Conservation (phyloP, 2,113 vertebrate species). For the Ariopsis seemanni region DNA sequence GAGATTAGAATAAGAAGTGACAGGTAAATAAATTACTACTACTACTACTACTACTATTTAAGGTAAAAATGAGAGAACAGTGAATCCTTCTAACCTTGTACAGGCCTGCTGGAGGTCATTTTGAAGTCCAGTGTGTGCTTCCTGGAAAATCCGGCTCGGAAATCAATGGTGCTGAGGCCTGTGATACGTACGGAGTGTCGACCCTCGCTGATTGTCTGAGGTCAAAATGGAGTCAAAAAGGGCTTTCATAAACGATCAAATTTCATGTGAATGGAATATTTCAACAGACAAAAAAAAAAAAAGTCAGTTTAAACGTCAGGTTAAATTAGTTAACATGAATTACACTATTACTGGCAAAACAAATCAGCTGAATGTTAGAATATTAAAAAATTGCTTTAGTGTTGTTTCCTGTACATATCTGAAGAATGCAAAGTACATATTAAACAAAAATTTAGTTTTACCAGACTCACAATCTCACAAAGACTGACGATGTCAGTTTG, state of each 20-base stretch:
- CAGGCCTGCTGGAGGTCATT: slow-evolving; percentile 86
- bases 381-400: background rate
- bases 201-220: slow-evolving; percentile 87
- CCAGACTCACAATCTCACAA: background rate
- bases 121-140: slow-evolving; percentile 88
- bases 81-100: slow-evolving; percentile 81
- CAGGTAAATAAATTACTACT: background rate
- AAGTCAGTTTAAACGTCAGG: background rate
- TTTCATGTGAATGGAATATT: background rate
- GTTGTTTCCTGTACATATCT: background rate
- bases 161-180: slow-evolving; percentile 96
- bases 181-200: slow-evolving; percentile 94
- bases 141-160: slow-evolving; percentile 90
- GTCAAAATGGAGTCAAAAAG: slow-evolving; percentile 22
- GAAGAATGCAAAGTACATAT: background rate
- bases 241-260: background rate
- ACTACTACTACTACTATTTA: background rate
- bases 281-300: background rate
- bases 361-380: background rate
- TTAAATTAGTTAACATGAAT: background rate
- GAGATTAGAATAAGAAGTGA: background rate
- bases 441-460: background rate
- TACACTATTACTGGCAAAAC: background rate
- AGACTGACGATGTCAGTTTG: background rate
- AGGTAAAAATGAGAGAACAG: background rate